Evolutionary conservation across 2,888 invertebrate genomes (phyloP), one percentile per base, ranked within the genome.

Genomic region (Magallana nippona): DNA sequence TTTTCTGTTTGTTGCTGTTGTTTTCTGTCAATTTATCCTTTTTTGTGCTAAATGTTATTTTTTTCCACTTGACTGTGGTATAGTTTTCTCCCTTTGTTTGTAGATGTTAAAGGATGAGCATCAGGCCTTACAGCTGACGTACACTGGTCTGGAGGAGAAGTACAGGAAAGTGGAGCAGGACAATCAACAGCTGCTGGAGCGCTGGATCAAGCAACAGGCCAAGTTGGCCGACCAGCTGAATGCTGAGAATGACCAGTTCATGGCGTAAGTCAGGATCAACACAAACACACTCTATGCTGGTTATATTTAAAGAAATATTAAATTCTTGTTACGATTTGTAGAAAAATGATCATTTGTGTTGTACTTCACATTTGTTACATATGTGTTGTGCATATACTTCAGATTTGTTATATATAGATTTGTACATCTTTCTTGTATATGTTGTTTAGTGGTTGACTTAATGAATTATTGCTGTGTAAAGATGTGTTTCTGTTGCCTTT

Each of bases 191-290:
- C 89, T 95, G 63, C 90, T 95, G 81, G 89, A 92, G 17, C 95
- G 98, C 90, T 96, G 98, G 91, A 97, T 98, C 94, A 97, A 97
- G 90, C 97, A 97, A 94, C 99, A 99, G 95, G 96, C 93, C 57
- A 97, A 97, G 95, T 98, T 98, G 95, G 99, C 98, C 0, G 98
- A 99, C 92, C 97, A 97, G 94, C 96, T 99, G 96, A 99, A 99
- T 93, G 97, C 97, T 95, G 98, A 99, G 95, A 99, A 99, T 95
- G 99, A 99, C 57, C 81, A 86, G 19, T 90, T 91, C 80, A 87
- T 89, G 79, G 88, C 85, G 92, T 92, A 85, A 71, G 86, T 81
- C 32, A 17, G 27, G 15, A 15, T 2, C 32, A n/a, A 10, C 77
- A 77, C 8, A 56, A 15, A 44, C 44, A 44, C 44, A 44, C 0